These are phyloP conservation scores for Eulemur albifrons DNA, from an alignment of 2,797 vertebrate genomes.

Conservation along the genomic window DNA sequence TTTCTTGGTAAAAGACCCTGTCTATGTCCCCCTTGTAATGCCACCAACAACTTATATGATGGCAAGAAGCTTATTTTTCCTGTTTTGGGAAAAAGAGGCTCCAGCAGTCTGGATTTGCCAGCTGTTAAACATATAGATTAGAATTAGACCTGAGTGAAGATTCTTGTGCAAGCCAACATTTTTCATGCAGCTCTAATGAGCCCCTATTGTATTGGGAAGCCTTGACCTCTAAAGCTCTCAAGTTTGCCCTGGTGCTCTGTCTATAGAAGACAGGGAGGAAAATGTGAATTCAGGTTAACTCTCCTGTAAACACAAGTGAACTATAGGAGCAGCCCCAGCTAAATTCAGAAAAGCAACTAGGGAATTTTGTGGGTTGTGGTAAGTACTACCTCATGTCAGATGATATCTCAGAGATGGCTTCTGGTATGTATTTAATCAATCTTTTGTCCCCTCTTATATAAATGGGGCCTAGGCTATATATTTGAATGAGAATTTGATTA, in stretches of 20 bases:
- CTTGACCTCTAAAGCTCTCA: conserved; percentile 59
- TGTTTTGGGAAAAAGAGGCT: conserved; percentile 40
- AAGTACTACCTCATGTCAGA: neutral
- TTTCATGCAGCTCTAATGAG: conserved; percentile 67
- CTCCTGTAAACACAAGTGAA: conserved; percentile 49
- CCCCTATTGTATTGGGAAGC: conserved; percentile 49
- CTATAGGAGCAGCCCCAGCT: neutral
- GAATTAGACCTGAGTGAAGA: conserved; percentile 45
- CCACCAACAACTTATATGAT: neutral
- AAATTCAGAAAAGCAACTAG: neutral
- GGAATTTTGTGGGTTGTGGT: conserved; percentile 17
- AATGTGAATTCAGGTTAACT: conserved; percentile 63
- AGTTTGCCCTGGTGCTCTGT: conserved; percentile 3
- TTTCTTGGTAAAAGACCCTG: neutral
- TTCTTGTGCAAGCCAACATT: conserved; percentile 9
- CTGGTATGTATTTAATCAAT: conserved; percentile 47
- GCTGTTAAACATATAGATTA: conserved; percentile 64
- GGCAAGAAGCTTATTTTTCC: conserved; percentile 1
- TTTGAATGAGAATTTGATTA: conserved; percentile 55
- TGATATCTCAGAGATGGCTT: conserved; percentile 39
- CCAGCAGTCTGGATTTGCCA: conserved; percentile 46
- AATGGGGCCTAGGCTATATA: neutral
- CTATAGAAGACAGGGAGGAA: conserved; percentile 46
- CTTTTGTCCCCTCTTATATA: conserved; percentile 14
- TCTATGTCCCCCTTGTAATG: neutral